A percentile compares a stretch with the other conserved stretches of the same genome.
These are phyloP conservation scores for Bovichtus diacanthus DNA, from an alignment of 2,797 vertebrate species.

Conservation along the genomic window DNA sequence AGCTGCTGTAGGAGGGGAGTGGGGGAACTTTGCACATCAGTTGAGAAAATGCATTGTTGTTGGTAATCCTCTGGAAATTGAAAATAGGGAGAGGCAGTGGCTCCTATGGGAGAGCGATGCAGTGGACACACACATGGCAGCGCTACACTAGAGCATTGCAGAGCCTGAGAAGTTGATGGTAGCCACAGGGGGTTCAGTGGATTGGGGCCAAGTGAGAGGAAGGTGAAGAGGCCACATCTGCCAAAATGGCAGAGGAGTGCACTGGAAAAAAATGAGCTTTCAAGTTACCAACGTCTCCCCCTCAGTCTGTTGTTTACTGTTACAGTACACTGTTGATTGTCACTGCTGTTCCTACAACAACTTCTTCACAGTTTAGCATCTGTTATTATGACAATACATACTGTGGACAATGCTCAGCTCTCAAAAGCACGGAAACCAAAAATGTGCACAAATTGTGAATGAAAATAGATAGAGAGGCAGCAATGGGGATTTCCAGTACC, in stretches of 20 bases:
- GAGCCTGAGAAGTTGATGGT: slow-evolving; percentile 59
- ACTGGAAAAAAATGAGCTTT: slow-evolving; percentile 45
- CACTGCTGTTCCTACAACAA: neutral
- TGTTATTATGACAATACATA: slow-evolving; percentile 31
- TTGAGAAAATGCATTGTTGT: slow-evolving; percentile 76
- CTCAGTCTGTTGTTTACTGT: slow-evolving; percentile 16
- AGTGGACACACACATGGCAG: slow-evolving; percentile 62
- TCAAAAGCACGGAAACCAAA: neutral
- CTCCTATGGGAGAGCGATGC: slow-evolving; percentile 49
- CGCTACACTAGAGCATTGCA: slow-evolving; percentile 34
- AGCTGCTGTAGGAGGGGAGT: slow-evolving; percentile 32
- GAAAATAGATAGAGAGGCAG: neutral
- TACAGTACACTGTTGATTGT: too few relatives aligned
- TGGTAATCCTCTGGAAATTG: slow-evolving; percentile 80
- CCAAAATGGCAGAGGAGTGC: slow-evolving; percentile 55
- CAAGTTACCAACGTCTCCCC: slow-evolving; percentile 44
- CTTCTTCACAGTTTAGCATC: slow-evolving; percentile 35
- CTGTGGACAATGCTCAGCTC: neutral
- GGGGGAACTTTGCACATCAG: slow-evolving; percentile 76
- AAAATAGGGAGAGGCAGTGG: slow-evolving; percentile 65
- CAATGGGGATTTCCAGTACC: neutral
- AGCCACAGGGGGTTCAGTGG: slow-evolving; percentile 51
- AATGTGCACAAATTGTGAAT: neutral
- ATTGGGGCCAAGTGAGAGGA: slow-evolving; percentile 50
- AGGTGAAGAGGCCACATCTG: slow-evolving; percentile 63